Conservation (phyloP, 2,888 invertebrate genomes). For the Phengaris arion region DNA sequence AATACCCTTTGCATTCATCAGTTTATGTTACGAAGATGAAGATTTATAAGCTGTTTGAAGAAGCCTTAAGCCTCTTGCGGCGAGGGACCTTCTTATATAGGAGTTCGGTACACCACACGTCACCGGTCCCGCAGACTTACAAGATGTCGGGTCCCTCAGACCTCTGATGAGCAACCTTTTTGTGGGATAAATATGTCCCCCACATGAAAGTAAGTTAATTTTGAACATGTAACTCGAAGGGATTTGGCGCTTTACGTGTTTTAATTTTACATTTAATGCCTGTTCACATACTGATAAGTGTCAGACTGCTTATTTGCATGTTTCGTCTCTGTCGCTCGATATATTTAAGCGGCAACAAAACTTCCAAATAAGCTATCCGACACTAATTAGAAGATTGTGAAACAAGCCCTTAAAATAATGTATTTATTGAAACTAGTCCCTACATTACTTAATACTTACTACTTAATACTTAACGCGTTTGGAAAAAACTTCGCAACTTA, state of each 20-base stretch:
- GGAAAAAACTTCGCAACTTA: too few relatives aligned
- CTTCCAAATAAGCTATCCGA: too few relatives aligned
- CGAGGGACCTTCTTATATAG: neutral
- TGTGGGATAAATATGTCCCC: neutral
- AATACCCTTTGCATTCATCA: neutral
- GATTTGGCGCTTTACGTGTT: neutral
- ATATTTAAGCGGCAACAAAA: too few relatives aligned
- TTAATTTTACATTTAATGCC: too few relatives aligned
- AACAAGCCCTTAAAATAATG: too few relatives aligned
- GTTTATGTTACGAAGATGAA: neutral
- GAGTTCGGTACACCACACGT: neutral
- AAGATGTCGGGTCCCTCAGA: neutral
- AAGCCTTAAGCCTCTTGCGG: neutral
- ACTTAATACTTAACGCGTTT: too few relatives aligned
- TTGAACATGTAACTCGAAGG: neutral
- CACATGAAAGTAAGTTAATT: neutral
- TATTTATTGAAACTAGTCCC: too few relatives aligned
- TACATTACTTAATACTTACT: too few relatives aligned
- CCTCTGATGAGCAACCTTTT: neutral
- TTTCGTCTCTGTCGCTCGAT: too few relatives aligned
- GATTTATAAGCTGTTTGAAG: slow-evolving; percentile 7
- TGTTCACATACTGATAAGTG: too few relatives aligned
- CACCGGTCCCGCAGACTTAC: neutral
- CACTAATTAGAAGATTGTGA: too few relatives aligned
- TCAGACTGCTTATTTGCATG: too few relatives aligned